phyloP scores from a whole-genome alignment of 2,113 vertebrate genomes.

The Channa maculata region DNA sequence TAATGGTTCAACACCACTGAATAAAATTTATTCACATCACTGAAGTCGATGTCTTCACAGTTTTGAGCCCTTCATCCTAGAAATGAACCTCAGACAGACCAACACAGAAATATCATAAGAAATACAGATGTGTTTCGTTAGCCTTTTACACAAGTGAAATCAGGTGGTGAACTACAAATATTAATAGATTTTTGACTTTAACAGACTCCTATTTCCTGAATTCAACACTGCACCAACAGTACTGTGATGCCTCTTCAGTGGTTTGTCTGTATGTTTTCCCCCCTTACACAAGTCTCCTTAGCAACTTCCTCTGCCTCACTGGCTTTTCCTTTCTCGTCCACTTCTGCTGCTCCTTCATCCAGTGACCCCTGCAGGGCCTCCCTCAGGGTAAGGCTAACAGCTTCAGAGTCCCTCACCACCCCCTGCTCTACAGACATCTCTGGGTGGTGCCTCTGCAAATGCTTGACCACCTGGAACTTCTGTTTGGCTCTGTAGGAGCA shows the following conservation, averaged over 20 bases:
- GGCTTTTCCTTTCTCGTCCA: background rate
- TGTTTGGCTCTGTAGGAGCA: conserved; percentile 96
- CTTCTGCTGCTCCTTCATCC: conserved; percentile 32
- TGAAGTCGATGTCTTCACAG: background rate
- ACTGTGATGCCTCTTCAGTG: background rate
- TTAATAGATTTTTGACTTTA: background rate
- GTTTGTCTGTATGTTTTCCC: background rate
- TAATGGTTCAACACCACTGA: background rate
- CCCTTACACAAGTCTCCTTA: conserved; percentile 7
- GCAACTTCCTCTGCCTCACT: background rate
- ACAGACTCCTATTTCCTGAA: background rate
- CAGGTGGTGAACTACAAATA: background rate
- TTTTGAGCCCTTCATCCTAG: too few species aligned
- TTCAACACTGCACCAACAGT: background rate
- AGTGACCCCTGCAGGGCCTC: conserved; percentile 81
- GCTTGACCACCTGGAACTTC: conserved; percentile 91
- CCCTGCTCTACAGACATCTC: conserved; percentile 85
- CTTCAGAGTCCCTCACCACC: conserved; percentile 87
- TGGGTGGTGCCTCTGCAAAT: conserved; percentile 83
- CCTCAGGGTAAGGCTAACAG: conserved; percentile 82
- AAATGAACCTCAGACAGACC: background rate
- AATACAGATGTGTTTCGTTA: background rate
- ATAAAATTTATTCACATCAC: background rate
- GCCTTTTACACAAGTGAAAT: background rate
- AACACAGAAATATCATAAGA: background rate